phyloP scores from a whole-genome alignment of 1,140 invertebrate species.

The Drosophila repleta region DNA sequence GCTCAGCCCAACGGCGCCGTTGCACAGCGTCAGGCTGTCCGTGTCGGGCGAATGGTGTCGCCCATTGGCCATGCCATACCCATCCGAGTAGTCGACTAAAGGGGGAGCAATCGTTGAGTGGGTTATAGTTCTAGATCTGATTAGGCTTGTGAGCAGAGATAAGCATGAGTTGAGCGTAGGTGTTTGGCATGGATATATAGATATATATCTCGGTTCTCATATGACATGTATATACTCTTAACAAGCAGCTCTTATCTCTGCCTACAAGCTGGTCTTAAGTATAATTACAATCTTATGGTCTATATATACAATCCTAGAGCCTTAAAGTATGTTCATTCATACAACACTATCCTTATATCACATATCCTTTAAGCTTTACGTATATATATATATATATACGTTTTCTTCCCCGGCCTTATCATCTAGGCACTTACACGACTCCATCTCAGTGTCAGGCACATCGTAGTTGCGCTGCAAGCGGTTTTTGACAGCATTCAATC shows the following conservation, averaged over 20 bases:
- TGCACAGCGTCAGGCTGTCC: not conserved
- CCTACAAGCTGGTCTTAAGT: too few relatives aligned
- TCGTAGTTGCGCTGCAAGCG: slow-evolving; percentile 31
- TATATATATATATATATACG: not conserved
- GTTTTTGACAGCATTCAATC: slow-evolving; percentile 56
- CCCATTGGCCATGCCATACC: slow-evolving; percentile 17
- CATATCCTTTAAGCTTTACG: too few relatives aligned
- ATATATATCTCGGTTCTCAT: too few relatives aligned
- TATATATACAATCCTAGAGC: too few relatives aligned
- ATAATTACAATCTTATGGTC: too few relatives aligned
- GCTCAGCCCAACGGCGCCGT: slow-evolving; percentile 11
- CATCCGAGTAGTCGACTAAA: slow-evolving; percentile 24
- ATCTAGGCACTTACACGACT: slow-evolving; percentile 32
- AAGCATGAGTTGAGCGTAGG: not conserved
- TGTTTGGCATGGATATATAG: too few relatives aligned
- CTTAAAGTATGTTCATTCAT: too few relatives aligned
- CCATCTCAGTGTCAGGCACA: slow-evolving; percentile 25
- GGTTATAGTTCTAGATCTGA: too few relatives aligned
- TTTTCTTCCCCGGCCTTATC: not conserved
- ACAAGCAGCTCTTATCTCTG: too few relatives aligned
- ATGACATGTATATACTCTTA: too few relatives aligned
- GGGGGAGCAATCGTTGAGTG: not conserved
- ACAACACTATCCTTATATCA: too few relatives aligned
- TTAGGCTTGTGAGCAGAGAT: not conserved
- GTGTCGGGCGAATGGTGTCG: not conserved